A percentile compares a stretch with the other conserved stretches of the same genome.
Conservation (phyloP, 2,797 vertebrate genomes). For the Molossus molossus region DNA sequence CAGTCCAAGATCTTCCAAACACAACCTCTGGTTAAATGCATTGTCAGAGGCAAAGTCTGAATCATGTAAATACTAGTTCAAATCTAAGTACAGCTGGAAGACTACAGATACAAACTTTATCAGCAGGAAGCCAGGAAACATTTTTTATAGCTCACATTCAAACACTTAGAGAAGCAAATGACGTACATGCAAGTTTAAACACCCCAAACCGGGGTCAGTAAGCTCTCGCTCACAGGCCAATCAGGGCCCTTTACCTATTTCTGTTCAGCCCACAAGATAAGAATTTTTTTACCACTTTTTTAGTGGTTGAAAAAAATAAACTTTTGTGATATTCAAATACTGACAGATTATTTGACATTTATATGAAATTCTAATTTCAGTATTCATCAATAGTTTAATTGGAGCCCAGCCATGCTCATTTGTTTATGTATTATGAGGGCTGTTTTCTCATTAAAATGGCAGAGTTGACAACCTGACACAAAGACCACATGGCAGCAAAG, state of each 20-base stretch:
- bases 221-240: background rate
- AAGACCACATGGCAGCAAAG: background rate
- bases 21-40: background rate
- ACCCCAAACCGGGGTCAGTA: background rate
- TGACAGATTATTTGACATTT: background rate
- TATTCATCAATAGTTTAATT: background rate
- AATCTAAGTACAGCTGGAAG: background rate
- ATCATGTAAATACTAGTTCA: background rate
- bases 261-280: background rate
- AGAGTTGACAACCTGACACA: background rate
- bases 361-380: background rate
- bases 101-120: background rate
- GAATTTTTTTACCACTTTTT: background rate
- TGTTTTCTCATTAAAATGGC: background rate
- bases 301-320: background rate
- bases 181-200: background rate
- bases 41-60: slow-evolving; percentile 35
- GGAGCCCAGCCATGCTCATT: background rate
- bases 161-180: slow-evolving; percentile 42
- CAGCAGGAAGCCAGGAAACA: background rate
- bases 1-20: background rate
- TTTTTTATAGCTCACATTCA: slow-evolving; percentile 1
- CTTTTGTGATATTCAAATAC: background rate
- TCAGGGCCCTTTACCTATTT: background rate
- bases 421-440: background rate